Base-by-base conservation (phyloP, 1,140 invertebrate genomes). In the Telenomus remus region DNA sequence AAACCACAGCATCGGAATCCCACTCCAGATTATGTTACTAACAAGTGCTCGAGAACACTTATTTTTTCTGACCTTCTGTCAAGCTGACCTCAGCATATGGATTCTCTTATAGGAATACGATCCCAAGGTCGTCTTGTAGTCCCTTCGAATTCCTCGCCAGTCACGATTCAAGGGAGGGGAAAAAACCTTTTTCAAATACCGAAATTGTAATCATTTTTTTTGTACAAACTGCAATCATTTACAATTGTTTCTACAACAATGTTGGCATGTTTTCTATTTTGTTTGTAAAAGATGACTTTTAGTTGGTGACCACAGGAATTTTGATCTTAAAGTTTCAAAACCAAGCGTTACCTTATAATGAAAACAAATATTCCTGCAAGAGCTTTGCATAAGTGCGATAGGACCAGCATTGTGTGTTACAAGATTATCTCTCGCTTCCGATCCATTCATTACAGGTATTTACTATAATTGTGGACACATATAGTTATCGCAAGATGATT, bases 61-160 rank as follows among this genome's bases (percentile, higher is more conserved):
- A 57, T 77, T 77, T 77, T 77, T 77, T 56, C 59, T 78, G 75
- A 73, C 75, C 75, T 78, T 71, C 68, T 57, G 27, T 37, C 48
- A 54, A 64, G 54, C n/a, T 56, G 59, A 61, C 75, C 56, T 68
- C 57, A 64, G 63, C 60, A 77, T 73, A 78, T 73, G 75, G 75
- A 73, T 78, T 78, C 69, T 70, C 54, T 65, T 73, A 65, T 68
- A 73, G 75, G 57, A 64, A 75, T 69, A 39, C 19, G 19, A 63
- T 56, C 46, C 49, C 75, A 78, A 78, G 75, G 69, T 42, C 75
- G 55, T 68, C 48, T 9, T 39, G 56, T 72, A 73, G 54, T 51
- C 64, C 69, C 55, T 69, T 78, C 65, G 63, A 78, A 78, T 78
- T 73, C 69, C 69, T 65, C 44, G 60, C 33, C 64, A 49, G 69